Conservation (phyloP, 35 echinoderm and acorn worm genomes). For the Lytechinus variegatus region DNA sequence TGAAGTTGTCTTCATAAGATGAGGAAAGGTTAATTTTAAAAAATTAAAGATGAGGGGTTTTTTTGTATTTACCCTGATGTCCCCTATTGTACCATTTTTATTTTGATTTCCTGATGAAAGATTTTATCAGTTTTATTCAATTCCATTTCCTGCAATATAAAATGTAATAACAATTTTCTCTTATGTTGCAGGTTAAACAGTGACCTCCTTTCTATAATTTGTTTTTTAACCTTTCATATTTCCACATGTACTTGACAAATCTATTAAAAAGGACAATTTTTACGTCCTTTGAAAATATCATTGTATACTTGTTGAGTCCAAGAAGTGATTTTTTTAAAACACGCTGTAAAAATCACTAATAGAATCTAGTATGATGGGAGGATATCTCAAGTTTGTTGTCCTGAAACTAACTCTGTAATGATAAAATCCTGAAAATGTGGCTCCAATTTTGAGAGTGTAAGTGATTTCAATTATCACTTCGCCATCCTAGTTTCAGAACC, state of each 20-base stretch:
- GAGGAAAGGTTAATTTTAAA: background rate
- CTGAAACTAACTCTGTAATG: conserved; percentile 31
- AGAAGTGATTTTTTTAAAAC: background rate
- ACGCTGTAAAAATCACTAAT: background rate
- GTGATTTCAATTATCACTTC: conserved; percentile 44
- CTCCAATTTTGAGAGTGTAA: conserved; percentile 36
- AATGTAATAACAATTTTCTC: background rate
- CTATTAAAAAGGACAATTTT: background rate
- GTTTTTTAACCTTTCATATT: background rate
- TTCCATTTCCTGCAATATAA: background rate
- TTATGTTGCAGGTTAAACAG: background rate
- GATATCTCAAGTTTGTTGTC: background rate
- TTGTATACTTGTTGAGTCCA: too few species aligned
- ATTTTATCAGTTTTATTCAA: background rate
- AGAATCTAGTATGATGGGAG: background rate
- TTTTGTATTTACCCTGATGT: background rate
- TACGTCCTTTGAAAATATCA: background rate
- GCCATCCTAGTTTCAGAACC: background rate
- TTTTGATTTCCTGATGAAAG: background rate
- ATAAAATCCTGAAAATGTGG: conserved; percentile 44
- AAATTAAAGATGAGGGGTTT: background rate
- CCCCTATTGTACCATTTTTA: background rate
- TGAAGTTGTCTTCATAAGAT: background rate
- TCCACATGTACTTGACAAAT: background rate
- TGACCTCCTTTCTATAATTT: background rate